Conservation (phyloP, 92 coral and sea anemone species). For the Phymanthus crucifer region DNA sequence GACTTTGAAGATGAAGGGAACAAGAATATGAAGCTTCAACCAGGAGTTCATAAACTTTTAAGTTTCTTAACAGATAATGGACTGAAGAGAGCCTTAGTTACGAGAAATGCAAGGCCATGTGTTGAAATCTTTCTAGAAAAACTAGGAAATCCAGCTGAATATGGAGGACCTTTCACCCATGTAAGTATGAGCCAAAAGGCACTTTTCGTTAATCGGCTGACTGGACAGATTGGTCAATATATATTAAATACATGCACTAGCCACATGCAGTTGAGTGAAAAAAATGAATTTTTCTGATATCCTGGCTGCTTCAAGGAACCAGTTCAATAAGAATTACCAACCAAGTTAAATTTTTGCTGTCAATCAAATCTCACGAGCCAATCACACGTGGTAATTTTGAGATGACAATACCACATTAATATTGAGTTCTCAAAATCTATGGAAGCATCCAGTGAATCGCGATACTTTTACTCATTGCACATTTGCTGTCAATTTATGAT, state of each 20-base stretch:
- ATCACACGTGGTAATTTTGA: too few relatives aligned
- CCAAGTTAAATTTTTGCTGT: too few relatives aligned
- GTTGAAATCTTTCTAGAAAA: conserved; percentile 71
- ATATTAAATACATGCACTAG: too few relatives aligned
- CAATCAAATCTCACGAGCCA: too few relatives aligned
- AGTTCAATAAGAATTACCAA: not conserved
- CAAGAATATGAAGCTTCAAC: conserved; percentile 70
- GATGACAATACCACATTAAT: too few relatives aligned
- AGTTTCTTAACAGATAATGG: conserved; percentile 50
- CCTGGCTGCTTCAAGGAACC: not conserved
- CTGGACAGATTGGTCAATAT: not conserved
- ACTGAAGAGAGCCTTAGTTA: conserved; percentile 73
- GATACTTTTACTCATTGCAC: too few relatives aligned
- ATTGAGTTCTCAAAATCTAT: too few relatives aligned
- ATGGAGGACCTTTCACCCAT: conserved; percentile 89
- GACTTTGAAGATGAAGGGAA: conserved; percentile 95
- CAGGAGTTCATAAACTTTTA: conserved; percentile 78
- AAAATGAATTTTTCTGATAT: too few relatives aligned
- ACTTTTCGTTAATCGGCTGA: not conserved
- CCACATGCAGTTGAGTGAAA: too few relatives aligned
- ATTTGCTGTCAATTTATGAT: too few relatives aligned
- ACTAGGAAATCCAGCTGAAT: conserved; percentile 61
- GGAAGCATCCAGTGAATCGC: too few relatives aligned
- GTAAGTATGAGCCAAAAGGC: conserved; percentile 50
- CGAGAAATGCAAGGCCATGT: conserved; percentile 80